Base-by-base conservation (phyloP, 1,140 invertebrate species). In the Popillia japonica region DNA sequence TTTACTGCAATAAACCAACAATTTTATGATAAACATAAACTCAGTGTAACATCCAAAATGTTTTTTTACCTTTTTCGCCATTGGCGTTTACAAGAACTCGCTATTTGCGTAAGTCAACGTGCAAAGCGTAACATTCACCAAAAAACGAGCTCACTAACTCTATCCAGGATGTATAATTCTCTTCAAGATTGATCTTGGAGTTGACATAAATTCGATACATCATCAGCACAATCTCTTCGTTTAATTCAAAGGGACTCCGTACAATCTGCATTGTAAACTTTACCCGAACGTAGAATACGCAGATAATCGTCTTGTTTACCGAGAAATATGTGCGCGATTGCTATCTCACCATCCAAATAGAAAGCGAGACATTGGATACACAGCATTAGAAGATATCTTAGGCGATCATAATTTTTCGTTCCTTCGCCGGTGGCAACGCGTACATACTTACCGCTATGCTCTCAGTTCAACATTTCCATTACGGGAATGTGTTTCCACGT, bases 241-340 rank as follows among this genome's bases (percentile, higher is more conserved):
- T 2, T 48, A 48, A 8, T 0, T 48, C 44, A 2, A 48, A 48
- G 44, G 17, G 17, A 48, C 11, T 10, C 44, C 11, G 4, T 11
- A n/a, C 10, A 0, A 14, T 48, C 44, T 48, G 6, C 44, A 48
- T 48, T 48, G 1, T 11, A 48, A 48, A 48, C 44, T 48, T 6
- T 11, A n/a, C 11, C 4, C 44, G 0, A 0, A 48, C 44, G 11
- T 10, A 48, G 44, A 48, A 48, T 48, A 48, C 17, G 44, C 44
- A 48, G 44, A 48, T 48, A 48, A 48, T 48, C 44, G 44, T 48
- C 44, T n/a, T 48, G 44, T 48, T 48, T 48, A 48, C 44, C 11
- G 44, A 48, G 44, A 48, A 48, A 48, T 48, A 48, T 48, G 44
- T 10, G 11, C 8, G 11, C 11, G 44, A 7, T 48, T n/a, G 44